Evolutionary conservation across 2,113 vertebrate genomes (phyloP).

Genomic region (Rattus rattus): DNA sequence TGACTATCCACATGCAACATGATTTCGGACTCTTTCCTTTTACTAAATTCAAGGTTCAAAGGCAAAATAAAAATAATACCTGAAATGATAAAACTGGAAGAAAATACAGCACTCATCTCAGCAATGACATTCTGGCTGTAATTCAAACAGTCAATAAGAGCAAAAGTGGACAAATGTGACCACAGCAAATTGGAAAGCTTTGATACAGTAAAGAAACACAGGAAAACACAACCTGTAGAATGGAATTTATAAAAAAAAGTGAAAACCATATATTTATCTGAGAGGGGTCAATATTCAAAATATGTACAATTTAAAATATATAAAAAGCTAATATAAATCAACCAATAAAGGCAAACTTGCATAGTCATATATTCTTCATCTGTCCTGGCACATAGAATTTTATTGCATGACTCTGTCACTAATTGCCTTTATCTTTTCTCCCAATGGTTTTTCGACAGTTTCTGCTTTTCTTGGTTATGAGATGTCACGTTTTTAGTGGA

Average conservation of each 20-base stretch:
- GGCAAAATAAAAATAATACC: neutral
- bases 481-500: neutral
- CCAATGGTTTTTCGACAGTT: neutral
- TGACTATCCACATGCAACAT: neutral
- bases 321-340: neutral
- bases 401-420: neutral
- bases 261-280: neutral
- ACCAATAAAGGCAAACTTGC: neutral
- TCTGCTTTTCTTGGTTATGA: neutral
- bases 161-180: neutral
- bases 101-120: neutral
- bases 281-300: neutral
- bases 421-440: neutral
- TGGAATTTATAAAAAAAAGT: neutral
- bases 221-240: neutral
- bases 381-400: neutral
- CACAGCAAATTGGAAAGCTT: neutral
- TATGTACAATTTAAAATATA: neutral
- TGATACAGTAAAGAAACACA: neutral
- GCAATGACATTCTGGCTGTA: neutral
- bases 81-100: neutral
- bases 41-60: neutral
- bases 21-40: neutral
- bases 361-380: neutral
- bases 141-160: neutral